Conservation (phyloP, 1,140 invertebrate genomes). For the Coenobita brevimanus region DNA sequence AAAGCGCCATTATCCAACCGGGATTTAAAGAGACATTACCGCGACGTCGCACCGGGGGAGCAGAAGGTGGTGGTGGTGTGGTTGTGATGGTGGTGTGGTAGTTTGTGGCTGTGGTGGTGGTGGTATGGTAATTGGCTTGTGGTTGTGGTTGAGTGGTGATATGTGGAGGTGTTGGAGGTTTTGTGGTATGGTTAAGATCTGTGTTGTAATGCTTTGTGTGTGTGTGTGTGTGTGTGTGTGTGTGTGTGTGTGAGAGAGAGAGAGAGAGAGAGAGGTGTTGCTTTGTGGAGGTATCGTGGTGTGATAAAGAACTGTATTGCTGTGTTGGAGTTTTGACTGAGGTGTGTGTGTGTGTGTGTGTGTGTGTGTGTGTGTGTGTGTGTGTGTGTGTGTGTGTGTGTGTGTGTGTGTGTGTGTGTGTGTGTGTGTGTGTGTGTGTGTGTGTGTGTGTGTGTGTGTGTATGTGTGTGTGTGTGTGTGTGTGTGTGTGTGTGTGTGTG, state of each 20-base stretch:
- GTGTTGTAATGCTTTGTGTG: background rate
- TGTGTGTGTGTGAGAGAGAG: constrained; percentile 2
- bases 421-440: too few relatives aligned
- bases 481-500: too few relatives aligned
- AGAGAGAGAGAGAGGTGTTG: background rate
- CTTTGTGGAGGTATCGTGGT: too few relatives aligned
- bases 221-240: background rate
- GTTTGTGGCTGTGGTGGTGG: background rate
- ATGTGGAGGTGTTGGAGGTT: background rate
- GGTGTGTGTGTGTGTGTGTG: background rate
- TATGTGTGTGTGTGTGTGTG: too few relatives aligned
- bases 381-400: too few relatives aligned
- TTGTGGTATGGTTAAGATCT: too few relatives aligned
- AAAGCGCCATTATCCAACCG: constrained; percentile 49
- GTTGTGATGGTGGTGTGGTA: too few relatives aligned
- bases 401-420: too few relatives aligned
- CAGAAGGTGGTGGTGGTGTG: too few relatives aligned
- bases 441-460: too few relatives aligned
- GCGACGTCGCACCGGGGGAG: background rate
- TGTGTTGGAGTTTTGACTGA: background rate
- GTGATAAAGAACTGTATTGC: too few relatives aligned
- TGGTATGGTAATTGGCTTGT: background rate
- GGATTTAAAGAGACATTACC: constrained; percentile 51
- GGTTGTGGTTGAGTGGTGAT: background rate
- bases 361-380: background rate